Evolutionary conservation across 2,888 invertebrate genomes (phyloP), one percentile per base, ranked within the genome.

Genomic region (Malachius bipustulatus): DNA sequence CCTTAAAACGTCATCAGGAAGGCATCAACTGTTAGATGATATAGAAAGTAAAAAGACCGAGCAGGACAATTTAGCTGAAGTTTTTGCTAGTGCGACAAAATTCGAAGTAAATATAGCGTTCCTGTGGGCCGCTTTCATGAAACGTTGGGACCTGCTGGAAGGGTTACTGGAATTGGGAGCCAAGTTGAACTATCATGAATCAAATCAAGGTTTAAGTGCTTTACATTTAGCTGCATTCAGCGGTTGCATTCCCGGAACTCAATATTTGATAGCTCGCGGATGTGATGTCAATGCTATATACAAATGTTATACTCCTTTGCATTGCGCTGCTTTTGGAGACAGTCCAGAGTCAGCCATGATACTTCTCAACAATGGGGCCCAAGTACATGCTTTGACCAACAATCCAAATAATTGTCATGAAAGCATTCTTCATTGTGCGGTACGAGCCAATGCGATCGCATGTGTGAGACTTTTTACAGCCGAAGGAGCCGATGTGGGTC

Each of bases 301-400:
- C 39, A 76, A 79, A 56, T 74, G 76, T 48, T 82, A 82, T 56
- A 80, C 82, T 30, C 87, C 90, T 1, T 69, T 91, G 38, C 90
- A 93, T 60, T 88, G 85, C 56, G 85, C 90, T 9, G 88, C 89
- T 16, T 87, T 88, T 62, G 85, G 89, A 9, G 84, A 89, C 54
- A 79, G 87, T 41, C 73, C 78, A 34, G 77, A 82, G 51, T 84
- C 85, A 9, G 80, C 83, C 36, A 77, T 76, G 60, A 71, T 85
- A 52, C 71, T 91, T 40, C 70, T 89, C 41, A 73, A 73, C 42
- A 72, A 71, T 43, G 80, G 79, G 12, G 77, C 84, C 34, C 70
- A 73, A 41, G 74, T 84, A 31, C 62, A 66, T 42, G 71, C 73
- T 41, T 66, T 77, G 36, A 75, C 80, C 27, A 76, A 74, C 14